A percentile compares a stretch with the other conserved stretches of the same genome.
These are phyloP conservation scores for Delichon dasypus DNA, from an alignment of 2,797 vertebrate species.

Conservation along the genomic window DNA sequence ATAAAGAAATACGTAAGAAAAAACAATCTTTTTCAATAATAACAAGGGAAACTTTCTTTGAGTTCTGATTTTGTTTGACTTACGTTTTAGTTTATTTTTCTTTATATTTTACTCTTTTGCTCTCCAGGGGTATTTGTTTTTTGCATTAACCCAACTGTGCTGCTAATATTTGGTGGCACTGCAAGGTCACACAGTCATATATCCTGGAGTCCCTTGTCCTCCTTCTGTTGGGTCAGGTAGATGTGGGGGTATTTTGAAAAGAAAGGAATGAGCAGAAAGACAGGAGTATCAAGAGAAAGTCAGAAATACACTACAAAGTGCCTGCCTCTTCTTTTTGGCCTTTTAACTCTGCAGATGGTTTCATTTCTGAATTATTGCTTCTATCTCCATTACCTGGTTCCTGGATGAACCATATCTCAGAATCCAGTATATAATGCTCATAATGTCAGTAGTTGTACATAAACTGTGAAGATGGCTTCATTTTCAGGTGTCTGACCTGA, in stretches of 20 bases:
- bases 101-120: background rate
- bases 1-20: constrained; percentile 6
- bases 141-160: no score
- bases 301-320: background rate
- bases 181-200: no score
- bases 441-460: accelerated
- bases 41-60: background rate
- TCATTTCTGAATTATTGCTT: background rate
- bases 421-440: background rate
- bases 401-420: background rate
- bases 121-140: background rate
- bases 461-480: background rate
- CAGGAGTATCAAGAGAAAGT: background rate
- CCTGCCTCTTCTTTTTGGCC: background rate
- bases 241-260: background rate
- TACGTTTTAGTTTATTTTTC: background rate
- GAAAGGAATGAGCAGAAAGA: background rate
- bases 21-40: background rate
- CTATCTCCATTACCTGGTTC: background rate
- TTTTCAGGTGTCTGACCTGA: background rate
- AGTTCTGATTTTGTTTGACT: background rate
- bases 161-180: no score
- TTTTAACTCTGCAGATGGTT: background rate
- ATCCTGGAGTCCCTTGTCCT: background rate
- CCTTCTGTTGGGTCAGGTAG: background rate